A percentile compares a stretch with the other conserved stretches of the same genome.
Conservation (phyloP, 2,888 invertebrate species). For the Eupithecia exiguata region DNA sequence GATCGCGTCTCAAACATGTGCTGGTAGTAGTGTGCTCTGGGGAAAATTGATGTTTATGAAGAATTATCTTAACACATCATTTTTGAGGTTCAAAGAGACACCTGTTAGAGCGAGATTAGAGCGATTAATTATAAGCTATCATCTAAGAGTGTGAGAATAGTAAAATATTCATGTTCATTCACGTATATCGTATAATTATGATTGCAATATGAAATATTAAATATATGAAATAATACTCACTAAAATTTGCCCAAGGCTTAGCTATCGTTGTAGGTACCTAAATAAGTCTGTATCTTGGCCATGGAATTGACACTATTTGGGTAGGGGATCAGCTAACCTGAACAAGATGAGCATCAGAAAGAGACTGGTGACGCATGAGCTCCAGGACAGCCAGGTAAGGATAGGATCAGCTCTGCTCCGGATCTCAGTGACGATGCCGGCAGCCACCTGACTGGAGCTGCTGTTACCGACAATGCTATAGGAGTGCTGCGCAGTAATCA, state of each 20-base stretch:
- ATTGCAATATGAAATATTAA: too few relatives aligned
- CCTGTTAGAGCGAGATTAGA: too few relatives aligned
- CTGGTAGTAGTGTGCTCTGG: conserved; percentile 88
- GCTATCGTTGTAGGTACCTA: too few relatives aligned
- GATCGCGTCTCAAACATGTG: conserved; percentile 87
- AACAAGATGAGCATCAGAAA: conserved; percentile 86
- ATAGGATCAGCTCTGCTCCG: conserved; percentile 83
- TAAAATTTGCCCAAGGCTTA: too few relatives aligned
- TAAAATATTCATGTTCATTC: too few relatives aligned
- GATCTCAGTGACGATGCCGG: conserved; percentile 86
- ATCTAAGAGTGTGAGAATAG: too few relatives aligned
- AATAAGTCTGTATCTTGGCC: too few relatives aligned
- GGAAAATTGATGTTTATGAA: conserved; percentile 31
- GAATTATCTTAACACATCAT: too few relatives aligned
- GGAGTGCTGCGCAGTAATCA: conserved; percentile 60
- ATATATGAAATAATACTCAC: too few relatives aligned
- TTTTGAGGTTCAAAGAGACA: too few relatives aligned
- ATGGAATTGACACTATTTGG: background rate
- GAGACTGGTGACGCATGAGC: conserved; percentile 85
- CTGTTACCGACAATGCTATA: conserved; percentile 65
- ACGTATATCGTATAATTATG: too few relatives aligned
- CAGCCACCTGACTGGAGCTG: conserved; percentile 76
- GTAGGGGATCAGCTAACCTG: conserved; percentile 64
- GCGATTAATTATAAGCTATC: too few relatives aligned
- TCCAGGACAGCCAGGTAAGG: conserved; percentile 85